Percentiles rank a stretch among this genome's conserved stretches.
Conservation (phyloP, 2,888 invertebrate genomes). For the Agrochola litura region DNA sequence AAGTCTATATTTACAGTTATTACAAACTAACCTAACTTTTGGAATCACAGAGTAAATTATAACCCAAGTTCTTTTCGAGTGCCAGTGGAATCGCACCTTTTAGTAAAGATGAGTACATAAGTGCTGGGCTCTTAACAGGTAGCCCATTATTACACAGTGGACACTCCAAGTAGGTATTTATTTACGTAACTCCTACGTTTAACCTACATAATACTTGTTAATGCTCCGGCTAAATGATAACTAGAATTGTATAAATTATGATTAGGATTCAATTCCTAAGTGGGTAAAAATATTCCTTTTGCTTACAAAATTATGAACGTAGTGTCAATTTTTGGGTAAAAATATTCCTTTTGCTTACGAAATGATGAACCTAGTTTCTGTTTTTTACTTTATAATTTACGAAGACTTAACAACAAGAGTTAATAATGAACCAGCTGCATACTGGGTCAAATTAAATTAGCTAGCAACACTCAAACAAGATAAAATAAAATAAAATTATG, state of each 20-base stretch:
- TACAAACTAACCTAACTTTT: background rate
- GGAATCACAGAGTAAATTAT: too few relatives aligned
- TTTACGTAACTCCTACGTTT: slow-evolving; percentile 23
- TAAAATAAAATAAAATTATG: too few relatives aligned
- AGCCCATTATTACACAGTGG: slow-evolving; percentile 37
- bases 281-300: background rate
- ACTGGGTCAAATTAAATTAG: too few relatives aligned
- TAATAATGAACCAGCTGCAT: background rate
- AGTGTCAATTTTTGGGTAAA: background rate
- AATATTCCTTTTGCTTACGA: background rate
- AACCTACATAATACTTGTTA: slow-evolving; percentile 14
- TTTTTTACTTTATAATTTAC: background rate
- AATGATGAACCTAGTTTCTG: background rate
- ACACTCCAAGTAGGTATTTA: slow-evolving; percentile 24
- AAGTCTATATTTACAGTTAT: background rate
- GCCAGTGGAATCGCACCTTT: slow-evolving; percentile 32
- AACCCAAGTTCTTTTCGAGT: background rate
- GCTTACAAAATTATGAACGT: background rate
- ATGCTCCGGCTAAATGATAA: background rate
- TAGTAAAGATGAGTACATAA: slow-evolving; percentile 56
- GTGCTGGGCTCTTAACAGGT: slow-evolving; percentile 65
- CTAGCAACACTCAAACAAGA: too few relatives aligned
- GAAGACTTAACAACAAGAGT: too few relatives aligned
- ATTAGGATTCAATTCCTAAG: background rate
- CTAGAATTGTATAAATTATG: slow-evolving; percentile 1